Evolutionary conservation across 1,140 invertebrate species (phyloP).

Genomic region (Homarus americanus): DNA sequence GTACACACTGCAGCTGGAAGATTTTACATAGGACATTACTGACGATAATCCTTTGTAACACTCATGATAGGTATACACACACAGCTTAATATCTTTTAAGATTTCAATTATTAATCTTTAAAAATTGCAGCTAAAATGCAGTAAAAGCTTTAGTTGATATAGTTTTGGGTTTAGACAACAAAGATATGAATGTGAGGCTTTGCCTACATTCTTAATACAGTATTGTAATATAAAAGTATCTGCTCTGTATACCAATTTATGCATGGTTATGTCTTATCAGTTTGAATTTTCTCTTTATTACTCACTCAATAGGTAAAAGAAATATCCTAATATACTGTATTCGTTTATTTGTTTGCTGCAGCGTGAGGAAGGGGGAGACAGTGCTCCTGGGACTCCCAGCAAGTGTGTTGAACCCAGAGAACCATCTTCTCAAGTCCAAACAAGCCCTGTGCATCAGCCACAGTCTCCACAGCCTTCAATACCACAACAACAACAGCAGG

Average conservation of each 20-base stretch:
- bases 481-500: slow-evolving; percentile 3
- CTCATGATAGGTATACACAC: not conserved
- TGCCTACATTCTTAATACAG: not conserved
- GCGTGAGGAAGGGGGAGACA: slow-evolving; percentile 59
- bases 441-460: slow-evolving; percentile 47
- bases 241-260: not conserved
- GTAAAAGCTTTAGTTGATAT: not conserved
- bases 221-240: not conserved
- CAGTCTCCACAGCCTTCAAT: not conserved
- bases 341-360: slow-evolving; percentile 11
- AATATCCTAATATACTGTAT: not conserved
- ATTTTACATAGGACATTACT: not conserved
- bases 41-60: not conserved
- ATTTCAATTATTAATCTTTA: not conserved
- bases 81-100: not conserved
- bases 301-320: not conserved
- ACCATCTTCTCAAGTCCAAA: slow-evolving; percentile 68
- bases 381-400: slow-evolving; percentile 63
- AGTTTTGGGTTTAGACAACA: not conserved
- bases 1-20: not conserved
- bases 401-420: slow-evolving; percentile 66
- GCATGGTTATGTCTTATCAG: slow-evolving; percentile 7
- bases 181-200: not conserved
- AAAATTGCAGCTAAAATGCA: not conserved
- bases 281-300: not conserved